A percentile compares a stretch with the other conserved stretches of the same genome.
phyloP scores from a whole-genome alignment of 2,113 vertebrate genomes.

The Otis tarda region DNA sequence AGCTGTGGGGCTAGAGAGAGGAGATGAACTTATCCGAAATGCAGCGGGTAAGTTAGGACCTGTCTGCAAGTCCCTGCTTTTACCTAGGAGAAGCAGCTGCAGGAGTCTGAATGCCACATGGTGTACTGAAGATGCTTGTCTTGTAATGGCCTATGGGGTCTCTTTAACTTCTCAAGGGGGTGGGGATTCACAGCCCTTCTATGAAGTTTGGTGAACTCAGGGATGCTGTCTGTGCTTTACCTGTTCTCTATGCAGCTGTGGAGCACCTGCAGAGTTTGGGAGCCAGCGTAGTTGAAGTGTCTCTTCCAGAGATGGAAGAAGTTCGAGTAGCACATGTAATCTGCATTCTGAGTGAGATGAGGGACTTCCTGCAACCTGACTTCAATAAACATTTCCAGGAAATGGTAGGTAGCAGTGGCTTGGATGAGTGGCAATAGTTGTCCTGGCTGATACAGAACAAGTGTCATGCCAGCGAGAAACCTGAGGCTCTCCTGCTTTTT shows the following conservation, averaged over 20 bases:
- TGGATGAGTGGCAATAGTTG: not conserved
- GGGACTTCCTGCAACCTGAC: slow-evolving; percentile 64
- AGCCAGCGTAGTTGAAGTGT: slow-evolving; percentile 56
- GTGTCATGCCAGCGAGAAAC: not conserved
- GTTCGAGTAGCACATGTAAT: slow-evolving; percentile 29
- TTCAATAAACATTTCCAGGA: slow-evolving; percentile 64
- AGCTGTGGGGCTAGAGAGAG: not conserved
- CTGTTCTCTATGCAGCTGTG: slow-evolving; percentile 36
- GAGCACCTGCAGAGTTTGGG: slow-evolving; percentile 52
- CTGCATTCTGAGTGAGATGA: slow-evolving; percentile 69
- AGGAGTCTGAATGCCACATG: fast-evolving
- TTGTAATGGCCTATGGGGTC: not conserved
- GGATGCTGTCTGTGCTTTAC: not conserved
- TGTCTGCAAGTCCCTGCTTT: not conserved
- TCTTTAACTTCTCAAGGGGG: not conserved
- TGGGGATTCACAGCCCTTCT: not conserved
- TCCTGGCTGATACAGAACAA: not conserved
- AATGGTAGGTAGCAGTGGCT: slow-evolving; percentile 47
- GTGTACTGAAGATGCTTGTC: not conserved
- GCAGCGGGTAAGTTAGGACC: not conserved
- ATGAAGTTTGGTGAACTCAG: not conserved
- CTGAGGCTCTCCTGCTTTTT: not conserved
- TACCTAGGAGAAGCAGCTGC: not conserved
- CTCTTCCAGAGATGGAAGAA: slow-evolving; percentile 68
- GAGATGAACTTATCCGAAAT: not conserved